These are phyloP conservation scores for Dendroctonus ponderosae DNA, from an alignment of 1,140 invertebrate species.

Conservation along the genomic window DNA sequence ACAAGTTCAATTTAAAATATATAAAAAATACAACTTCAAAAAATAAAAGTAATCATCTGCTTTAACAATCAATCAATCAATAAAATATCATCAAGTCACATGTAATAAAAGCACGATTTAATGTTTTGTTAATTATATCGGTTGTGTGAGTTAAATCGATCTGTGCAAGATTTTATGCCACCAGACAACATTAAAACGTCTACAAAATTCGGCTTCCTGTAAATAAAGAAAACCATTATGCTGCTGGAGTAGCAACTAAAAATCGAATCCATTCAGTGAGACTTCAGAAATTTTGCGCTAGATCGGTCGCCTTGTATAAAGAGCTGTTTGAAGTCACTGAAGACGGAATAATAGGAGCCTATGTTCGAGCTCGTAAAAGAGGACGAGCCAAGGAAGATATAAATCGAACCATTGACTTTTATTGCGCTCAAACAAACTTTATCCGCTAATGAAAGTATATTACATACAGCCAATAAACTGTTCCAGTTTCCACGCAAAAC, in stretches of 20 bases:
- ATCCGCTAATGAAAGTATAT: constrained; percentile 22
- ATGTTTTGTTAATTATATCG: too few relatives aligned
- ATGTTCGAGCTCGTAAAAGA: constrained; percentile 33
- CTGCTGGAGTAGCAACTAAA: constrained; percentile 3
- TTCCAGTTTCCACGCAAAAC: too few relatives aligned
- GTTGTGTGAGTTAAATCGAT: too few relatives aligned
- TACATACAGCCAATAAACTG: constrained; percentile 31
- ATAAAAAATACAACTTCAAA: too few relatives aligned
- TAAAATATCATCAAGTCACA: too few relatives aligned
- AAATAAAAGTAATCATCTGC: too few relatives aligned
- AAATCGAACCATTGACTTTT: constrained; percentile 41
- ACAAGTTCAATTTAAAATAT: too few relatives aligned
- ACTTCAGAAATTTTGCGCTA: constrained; percentile 16
- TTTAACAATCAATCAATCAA: too few relatives aligned
- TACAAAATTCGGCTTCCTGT: constrained; percentile 5
- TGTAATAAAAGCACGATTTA: too few relatives aligned
- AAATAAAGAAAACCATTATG: constrained; percentile 8
- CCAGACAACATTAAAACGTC: not conserved
- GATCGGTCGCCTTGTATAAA: constrained; percentile 5
- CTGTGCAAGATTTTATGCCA: too few relatives aligned
- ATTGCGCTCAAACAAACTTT: constrained; percentile 34
- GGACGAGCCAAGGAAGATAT: constrained; percentile 39
- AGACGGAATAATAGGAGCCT: constrained; percentile 34
- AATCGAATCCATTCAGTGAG: constrained; percentile 14
- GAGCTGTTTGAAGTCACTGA: constrained; percentile 3